Conservation (phyloP, 2,113 vertebrate genomes). For the Vimba vimba region DNA sequence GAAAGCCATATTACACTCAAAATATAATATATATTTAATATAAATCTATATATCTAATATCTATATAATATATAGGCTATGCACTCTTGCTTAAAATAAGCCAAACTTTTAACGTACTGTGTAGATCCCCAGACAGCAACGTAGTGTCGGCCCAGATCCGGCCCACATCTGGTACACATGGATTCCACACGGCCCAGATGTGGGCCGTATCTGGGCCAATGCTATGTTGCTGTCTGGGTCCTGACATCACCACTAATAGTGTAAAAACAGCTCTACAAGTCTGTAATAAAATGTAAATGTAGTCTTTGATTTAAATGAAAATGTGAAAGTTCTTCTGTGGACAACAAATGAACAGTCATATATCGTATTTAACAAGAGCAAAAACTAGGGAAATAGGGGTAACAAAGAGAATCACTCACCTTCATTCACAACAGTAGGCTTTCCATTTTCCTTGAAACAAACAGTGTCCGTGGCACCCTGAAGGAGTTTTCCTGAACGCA, state of each 20-base stretch:
- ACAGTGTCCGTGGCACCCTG: neutral
- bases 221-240: too few relatives aligned
- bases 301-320: neutral
- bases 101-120: too few relatives aligned
- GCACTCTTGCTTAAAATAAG: neutral
- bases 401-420: neutral
- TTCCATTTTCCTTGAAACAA: neutral
- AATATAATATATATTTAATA: too few relatives aligned
- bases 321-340: neutral
- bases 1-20: neutral
- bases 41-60: too few relatives aligned
- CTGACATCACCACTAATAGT: neutral
- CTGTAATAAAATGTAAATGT: neutral
- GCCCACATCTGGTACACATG: too few relatives aligned
- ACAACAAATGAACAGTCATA: neutral
- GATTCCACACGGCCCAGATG: too few relatives aligned
- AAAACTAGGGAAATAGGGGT: neutral
- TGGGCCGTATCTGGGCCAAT: too few relatives aligned
- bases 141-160: too few relatives aligned
- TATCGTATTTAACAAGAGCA: neutral
- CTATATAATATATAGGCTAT: neutral
- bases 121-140: too few relatives aligned
- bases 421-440: neutral
- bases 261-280: neutral
- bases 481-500: neutral